Percentiles rank a stretch among this genome's conserved stretches.
Conservation (phyloP, 2,888 invertebrate species). For the Hemistola chrysoprasaria region DNA sequence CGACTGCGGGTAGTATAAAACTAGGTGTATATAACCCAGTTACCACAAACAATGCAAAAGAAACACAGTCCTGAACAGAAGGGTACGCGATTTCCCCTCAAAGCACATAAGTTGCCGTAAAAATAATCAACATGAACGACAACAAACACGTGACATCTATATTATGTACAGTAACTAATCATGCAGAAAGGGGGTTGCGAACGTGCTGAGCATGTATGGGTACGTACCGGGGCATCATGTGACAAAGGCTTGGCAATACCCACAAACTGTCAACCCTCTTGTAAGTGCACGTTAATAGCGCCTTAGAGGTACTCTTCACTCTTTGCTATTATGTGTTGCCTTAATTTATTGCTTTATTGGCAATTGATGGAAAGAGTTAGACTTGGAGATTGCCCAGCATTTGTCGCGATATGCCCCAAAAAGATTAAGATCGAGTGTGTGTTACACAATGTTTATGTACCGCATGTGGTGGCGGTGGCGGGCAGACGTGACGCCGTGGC, state of each 20-base stretch:
- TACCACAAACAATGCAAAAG: not conserved
- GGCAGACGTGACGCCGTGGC: slow-evolving; percentile 57
- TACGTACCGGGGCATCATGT: slow-evolving; percentile 52
- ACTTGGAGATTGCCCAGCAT: slow-evolving; percentile 40
- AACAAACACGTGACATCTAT: slow-evolving; percentile 73
- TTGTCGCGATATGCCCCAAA: slow-evolving; percentile 43
- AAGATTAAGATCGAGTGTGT: slow-evolving; percentile 32
- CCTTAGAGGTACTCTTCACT: slow-evolving; percentile 3
- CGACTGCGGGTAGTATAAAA: no score
- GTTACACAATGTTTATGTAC: slow-evolving; percentile 60
- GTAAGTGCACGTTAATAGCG: slow-evolving; percentile 24
- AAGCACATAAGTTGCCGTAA: slow-evolving; percentile 15
- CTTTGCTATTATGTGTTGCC: slow-evolving; percentile 5
- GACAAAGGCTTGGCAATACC: slow-evolving; percentile 55
- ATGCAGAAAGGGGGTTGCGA: slow-evolving; percentile 81
- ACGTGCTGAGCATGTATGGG: slow-evolving; percentile 70
- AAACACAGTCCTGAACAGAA: slow-evolving; percentile 8
- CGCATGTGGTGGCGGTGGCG: slow-evolving; percentile 61
- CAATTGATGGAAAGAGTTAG: slow-evolving; percentile 18
- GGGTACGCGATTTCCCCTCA: slow-evolving; percentile 12
- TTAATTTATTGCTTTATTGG: not conserved
- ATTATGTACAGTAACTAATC: slow-evolving; percentile 63
- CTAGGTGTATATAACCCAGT: no score
- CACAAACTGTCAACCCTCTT: slow-evolving; percentile 29
- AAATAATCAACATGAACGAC: slow-evolving; percentile 48